Base-by-base conservation (phyloP, 2,797 vertebrate species). In the Gobionotothen gibberifrons region DNA sequence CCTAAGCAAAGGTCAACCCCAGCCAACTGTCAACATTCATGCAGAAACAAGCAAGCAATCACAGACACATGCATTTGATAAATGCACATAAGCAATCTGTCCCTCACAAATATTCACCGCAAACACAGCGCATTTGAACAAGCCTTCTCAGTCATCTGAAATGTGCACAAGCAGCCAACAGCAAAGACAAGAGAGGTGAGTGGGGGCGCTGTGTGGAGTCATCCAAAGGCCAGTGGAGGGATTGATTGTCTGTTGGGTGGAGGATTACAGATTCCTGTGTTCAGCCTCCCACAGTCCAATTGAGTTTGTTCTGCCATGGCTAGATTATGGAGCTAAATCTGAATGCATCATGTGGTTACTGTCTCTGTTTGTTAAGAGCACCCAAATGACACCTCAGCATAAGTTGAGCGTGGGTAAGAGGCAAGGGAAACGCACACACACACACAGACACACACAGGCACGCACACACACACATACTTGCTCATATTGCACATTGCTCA, bases 311-410 rank as follows among this genome's bases (percentile, higher is more conserved):
- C 85, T 87, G 85, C 86, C 78, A 72, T 63, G 73, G 76, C 79
- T 83, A 86, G 90, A 93, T 93, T 93, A 90, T 85, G 32, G 72
- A 74, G 48, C 66, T 78, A 84, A 92, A 83, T 84, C 83, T 78
- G 69, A 82, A 79, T 84, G 79, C 76, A 86, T 74, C 83, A 69
- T 84, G 74, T 88, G 86, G 84, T 83, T 85, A 82, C 78, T 78
- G 76, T 83, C 74, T 83, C 39, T 52, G 48, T 75, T 69, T 74
- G 79, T 78, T 85, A 81, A 87, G 73, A 87, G 61, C 51, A 72
- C 59, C 86, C 82, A 85, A 88, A 89, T 86, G 83, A 84, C 83
- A 87, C 81, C 84, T 73, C 75, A 83, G 84, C 72, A 85, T 59
- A 85, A 81, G 60, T 88, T 78, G 47, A 66, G 72, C 80, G 72